Base-by-base conservation (phyloP, 2,113 vertebrate species). In the Cichladusa arquata region DNA sequence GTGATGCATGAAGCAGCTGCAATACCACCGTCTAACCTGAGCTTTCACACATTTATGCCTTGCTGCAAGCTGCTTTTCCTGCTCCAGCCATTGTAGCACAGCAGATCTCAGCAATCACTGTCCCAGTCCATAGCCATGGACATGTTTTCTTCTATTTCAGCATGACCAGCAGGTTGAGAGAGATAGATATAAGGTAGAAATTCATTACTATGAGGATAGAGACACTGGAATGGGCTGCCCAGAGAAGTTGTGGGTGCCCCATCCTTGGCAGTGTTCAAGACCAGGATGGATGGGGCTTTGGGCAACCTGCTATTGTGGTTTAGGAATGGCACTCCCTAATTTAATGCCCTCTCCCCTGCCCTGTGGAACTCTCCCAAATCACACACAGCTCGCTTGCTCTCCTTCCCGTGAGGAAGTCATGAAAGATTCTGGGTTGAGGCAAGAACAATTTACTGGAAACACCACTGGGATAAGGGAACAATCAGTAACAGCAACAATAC, bases 311-410 rank as follows among this genome's bases (percentile, higher is more conserved):
- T 82, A 31, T 31, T 19, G 12, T 54, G 11, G 18, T 48, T 54
- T 42, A 26, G 47, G 54, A 40, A 82, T 7, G 13, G 12, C n/a
- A 47, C 8, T 61, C 20, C 25, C 9, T 54, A 54, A 69, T 76
- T 82, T 19, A 48, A 22, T 54, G 29, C 22, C 18, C 18, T 16
- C 5, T 61, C 5, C 22, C 23, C 6, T 1, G 1, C 18, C 8
- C 40, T 0, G 0, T 12, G 8, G 60, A 19, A 53, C 8, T 58
- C 26, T 16, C 10, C 33, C 33, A 66, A 11, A 45, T 12, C 20
- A 54, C 47, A 40, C 12, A 18, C 3, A 51, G 20, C 16, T 34
- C 2, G 0, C 9, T 31, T 19, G 6, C 24, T 48, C 45, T 45
- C 38, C 18, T 44, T 44, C 40, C 29, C 14, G 12, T 12, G 34